Evolutionary conservation across 2,888 invertebrate genomes (phyloP).

Genomic region (Acronicta aceris): DNA sequence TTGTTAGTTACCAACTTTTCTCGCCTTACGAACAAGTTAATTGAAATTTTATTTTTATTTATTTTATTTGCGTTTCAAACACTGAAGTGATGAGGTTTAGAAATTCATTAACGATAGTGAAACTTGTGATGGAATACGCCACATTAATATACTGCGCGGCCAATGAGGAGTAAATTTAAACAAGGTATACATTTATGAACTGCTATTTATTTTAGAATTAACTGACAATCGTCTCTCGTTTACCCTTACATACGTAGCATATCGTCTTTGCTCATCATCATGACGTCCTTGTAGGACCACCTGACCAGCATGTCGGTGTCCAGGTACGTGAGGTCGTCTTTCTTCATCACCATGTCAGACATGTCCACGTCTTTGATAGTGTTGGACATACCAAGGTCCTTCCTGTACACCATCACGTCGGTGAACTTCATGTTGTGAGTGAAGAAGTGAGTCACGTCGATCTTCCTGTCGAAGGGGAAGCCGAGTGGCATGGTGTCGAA

Average conservation of each 20-base stretch:
- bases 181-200: conserved; percentile 32
- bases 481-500: conserved; percentile 91
- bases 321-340: conserved; percentile 80
- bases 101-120: conserved; percentile 28
- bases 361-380: conserved; percentile 74
- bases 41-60: conserved; percentile 42
- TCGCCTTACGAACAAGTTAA: conserved; percentile 40
- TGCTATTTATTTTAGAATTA: conserved; percentile 47
- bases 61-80: conserved; percentile 27
- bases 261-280: conserved; percentile 78
- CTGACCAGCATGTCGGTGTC: conserved; percentile 78
- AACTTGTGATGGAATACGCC: conserved; percentile 8
- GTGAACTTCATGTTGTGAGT: conserved; percentile 91
- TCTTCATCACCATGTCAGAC: conserved; percentile 81
- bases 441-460: conserved; percentile 89
- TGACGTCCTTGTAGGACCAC: conserved; percentile 80
- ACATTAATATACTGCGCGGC: neutral
- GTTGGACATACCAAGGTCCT: conserved; percentile 80
- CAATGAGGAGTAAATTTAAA: conserved; percentile 19
- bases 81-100: conserved; percentile 21
- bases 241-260: conserved; percentile 73
- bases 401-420: conserved; percentile 91
- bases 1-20: conserved; percentile 28
- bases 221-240: conserved; percentile 10
- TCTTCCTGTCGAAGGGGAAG: conserved; percentile 93